A percentile compares a stretch with the other conserved stretches of the same genome.
phyloP scores from a whole-genome alignment of 2,797 vertebrate species.

The Sylvilagus floridanus region DNA sequence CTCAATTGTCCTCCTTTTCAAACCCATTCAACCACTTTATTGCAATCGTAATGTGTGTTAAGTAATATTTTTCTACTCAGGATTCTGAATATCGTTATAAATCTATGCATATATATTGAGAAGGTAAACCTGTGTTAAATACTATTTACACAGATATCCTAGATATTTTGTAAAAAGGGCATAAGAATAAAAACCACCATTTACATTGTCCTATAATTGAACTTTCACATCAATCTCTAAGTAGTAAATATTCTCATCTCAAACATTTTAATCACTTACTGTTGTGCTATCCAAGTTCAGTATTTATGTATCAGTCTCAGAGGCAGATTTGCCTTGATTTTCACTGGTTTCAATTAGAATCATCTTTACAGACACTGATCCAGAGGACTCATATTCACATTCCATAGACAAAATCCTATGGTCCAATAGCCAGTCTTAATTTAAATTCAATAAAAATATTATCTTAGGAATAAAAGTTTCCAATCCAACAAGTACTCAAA shows the following conservation, averaged over 20 bases:
- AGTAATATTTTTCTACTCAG: background rate
- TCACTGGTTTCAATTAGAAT: background rate
- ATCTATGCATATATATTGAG: background rate
- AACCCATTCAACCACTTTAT: background rate
- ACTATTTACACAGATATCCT: background rate
- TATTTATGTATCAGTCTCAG: background rate
- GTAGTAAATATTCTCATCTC: background rate
- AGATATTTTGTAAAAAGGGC: background rate
- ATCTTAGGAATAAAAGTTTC: background rate
- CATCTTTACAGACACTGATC: background rate
- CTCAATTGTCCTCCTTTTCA: background rate
- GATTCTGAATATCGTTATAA: background rate
- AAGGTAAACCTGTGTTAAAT: background rate
- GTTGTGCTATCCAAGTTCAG: background rate
- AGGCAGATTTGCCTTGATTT: background rate
- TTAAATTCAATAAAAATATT: background rate
- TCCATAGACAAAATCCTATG: background rate
- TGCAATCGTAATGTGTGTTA: background rate
- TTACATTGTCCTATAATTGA: background rate
- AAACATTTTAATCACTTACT: background rate
- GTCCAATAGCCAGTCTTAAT: background rate
- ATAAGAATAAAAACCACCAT: background rate
- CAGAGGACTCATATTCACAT: background rate
- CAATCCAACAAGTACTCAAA: background rate
- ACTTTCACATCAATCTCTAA: background rate